Evolutionary conservation across 2,888 invertebrate genomes (phyloP).

Genomic region (Steinernema hermaphroditum): DNA sequence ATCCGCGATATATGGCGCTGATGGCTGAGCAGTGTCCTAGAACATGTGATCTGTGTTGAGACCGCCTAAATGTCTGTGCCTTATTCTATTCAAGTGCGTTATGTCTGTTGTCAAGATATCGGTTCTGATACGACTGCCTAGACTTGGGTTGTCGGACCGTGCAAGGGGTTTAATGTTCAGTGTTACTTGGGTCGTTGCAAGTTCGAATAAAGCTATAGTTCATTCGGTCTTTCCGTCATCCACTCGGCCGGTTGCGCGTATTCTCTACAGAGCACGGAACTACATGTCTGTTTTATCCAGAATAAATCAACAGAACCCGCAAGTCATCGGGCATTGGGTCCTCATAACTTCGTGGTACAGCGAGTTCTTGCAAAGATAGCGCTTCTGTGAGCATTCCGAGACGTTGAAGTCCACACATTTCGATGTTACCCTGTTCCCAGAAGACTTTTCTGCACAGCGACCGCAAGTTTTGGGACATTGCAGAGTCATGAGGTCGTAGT

Average conservation of each 20-base stretch:
- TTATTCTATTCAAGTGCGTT: no score
- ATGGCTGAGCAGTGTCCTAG: slow-evolving; percentile 45
- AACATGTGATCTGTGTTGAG: slow-evolving; percentile 41
- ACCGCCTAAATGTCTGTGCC: no score
- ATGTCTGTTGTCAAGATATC: no score
- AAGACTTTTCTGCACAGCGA: neutral
- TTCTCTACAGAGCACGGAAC: no score
- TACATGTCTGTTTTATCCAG: no score
- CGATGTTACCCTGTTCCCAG: neutral
- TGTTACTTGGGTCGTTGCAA: no score
- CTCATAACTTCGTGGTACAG: neutral
- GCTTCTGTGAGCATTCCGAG: neutral
- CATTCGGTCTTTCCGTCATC: no score
- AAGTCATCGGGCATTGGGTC: neutral
- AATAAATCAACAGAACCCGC: neutral
- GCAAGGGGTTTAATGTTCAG: no score
- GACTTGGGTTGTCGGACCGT: no score
- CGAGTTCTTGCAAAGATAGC: neutral
- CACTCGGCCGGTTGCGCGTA: no score
- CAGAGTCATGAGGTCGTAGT: neutral
- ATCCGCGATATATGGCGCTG: slow-evolving; percentile 37
- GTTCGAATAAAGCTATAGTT: no score
- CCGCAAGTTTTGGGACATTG: neutral
- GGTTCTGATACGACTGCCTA: no score
- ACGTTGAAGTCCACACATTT: neutral